Evolutionary conservation across 2,797 vertebrate species (phyloP), one percentile per base, ranked within the genome.

Genomic region (Rhadinocentrus ornatus): DNA sequence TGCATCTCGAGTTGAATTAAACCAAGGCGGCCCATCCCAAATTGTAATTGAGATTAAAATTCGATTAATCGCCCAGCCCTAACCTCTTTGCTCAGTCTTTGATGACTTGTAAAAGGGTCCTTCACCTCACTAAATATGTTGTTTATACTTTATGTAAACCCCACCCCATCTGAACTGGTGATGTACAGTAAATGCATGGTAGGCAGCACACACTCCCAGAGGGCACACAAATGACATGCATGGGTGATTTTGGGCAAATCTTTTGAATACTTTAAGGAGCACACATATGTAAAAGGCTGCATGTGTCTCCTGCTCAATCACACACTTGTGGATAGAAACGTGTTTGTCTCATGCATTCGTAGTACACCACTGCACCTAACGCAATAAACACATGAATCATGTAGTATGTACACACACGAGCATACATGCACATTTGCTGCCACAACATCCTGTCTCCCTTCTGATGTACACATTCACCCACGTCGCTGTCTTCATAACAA

Each of bases 401-500:
- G 41, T 62, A 32, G 58, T 15, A 48, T 32, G 39, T 2, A 41
- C 69, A 65, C 46, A 57, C 61, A 60, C 8, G 20, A n/a, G 20
- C 44, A 48, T n/a, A 2, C 53, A 29, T 29, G 58, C 65, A n/a
- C 54, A 39, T 75, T 69, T 75, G 18, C 65, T 66, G 75, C 48
- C 22, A 22, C 76, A 75, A 54, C 50, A 71, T 80, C 77, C 71
- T 46, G 54, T 77, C 76, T 80, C 72, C 57, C 62, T 69, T 63
- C 50, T 74, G 78, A 84, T 29, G 69, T 84, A 80, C 72, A 73
- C 62, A 71, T 87, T 71, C 73, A 65, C 87, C 81, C 86, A 81
- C 48, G 15, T 80, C 52, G 72, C 86, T 77, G 48, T 82, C 75
- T 83, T 91, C 89, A 88, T 92, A 82, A 92, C 92, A 86, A 62